A percentile compares a stretch with the other conserved stretches of the same genome.
phyloP scores from a whole-genome alignment of 2,797 vertebrate species.

The Tiaroga cobitis region DNA sequence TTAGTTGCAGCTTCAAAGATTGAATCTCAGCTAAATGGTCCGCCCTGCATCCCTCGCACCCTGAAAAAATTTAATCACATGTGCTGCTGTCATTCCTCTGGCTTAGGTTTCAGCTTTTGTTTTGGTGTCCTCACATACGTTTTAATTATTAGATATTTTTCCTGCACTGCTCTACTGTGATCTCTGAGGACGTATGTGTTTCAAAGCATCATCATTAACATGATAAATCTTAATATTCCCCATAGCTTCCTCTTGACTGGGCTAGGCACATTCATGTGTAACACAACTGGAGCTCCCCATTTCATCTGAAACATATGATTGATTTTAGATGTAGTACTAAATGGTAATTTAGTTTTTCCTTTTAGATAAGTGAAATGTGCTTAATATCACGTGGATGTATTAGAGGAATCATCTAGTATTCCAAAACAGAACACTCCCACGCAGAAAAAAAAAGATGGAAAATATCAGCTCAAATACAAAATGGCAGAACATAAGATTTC shows the following conservation, averaged over 20 bases:
- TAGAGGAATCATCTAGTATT: slow-evolving; percentile 11
- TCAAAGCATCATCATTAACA: slow-evolving; percentile 72
- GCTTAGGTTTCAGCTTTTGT: slow-evolving; percentile 75
- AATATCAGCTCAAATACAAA: not conserved
- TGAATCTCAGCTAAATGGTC: slow-evolving; percentile 68
- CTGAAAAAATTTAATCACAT: slow-evolving; percentile 73
- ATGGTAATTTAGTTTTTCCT: slow-evolving; percentile 31
- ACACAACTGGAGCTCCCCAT: slow-evolving; percentile 34
- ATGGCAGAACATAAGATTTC: not conserved
- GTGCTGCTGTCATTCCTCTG: slow-evolving; percentile 67
- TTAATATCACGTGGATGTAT: slow-evolving; percentile 22
- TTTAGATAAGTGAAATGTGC: slow-evolving; percentile 7
- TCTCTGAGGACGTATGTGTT: slow-evolving; percentile 68
- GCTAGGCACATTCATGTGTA: slow-evolving; percentile 30
- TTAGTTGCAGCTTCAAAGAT: slow-evolving; percentile 62
- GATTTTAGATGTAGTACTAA: slow-evolving; percentile 25
- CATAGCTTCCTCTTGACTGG: slow-evolving; percentile 61
- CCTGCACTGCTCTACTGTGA: slow-evolving; percentile 58
- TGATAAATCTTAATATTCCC: slow-evolving; percentile 65
- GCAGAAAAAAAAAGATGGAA: not conserved
- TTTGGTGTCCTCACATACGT: slow-evolving; percentile 71
- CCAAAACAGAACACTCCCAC: slow-evolving; percentile 16
- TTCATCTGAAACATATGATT: slow-evolving; percentile 32
- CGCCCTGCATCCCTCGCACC: slow-evolving; percentile 43
- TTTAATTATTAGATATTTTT: slow-evolving; percentile 69